phyloP scores from a whole-genome alignment of 2,797 vertebrate genomes.

The Trematomus bernacchii region DNA sequence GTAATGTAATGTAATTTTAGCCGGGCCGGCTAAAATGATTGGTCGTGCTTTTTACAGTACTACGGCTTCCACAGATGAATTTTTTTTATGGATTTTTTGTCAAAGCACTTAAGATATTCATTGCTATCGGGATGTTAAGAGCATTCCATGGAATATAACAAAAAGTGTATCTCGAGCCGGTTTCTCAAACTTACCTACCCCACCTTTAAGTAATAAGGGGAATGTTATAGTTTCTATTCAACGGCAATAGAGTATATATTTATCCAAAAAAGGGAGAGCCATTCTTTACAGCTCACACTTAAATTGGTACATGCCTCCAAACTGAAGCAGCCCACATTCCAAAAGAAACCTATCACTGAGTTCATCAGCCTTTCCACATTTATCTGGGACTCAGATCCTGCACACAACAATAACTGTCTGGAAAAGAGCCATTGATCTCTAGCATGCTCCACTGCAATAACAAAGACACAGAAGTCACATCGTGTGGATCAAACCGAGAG shows the following conservation, averaged over 20 bases:
- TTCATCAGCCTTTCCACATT: constrained; percentile 33
- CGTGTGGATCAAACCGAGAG: constrained; percentile 44
- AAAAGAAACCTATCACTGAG: constrained; percentile 25
- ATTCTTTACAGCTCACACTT: not conserved
- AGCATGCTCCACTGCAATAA: constrained; percentile 34
- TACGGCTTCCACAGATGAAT: too few species aligned
- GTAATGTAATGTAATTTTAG: too few species aligned
- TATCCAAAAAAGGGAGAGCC: not conserved
- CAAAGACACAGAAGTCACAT: constrained; percentile 44
- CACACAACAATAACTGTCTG: constrained; percentile 32
- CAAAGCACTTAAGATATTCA: too few species aligned
- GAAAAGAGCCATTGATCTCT: constrained; percentile 59
- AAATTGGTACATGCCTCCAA: not conserved
- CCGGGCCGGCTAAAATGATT: too few species aligned
- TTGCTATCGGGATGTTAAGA: too few species aligned
- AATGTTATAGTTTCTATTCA: too few species aligned
- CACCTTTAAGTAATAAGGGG: too few species aligned
- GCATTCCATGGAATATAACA: too few species aligned
- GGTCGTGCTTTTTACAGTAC: too few species aligned
- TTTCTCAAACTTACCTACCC: too few species aligned
- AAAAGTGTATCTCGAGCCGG: too few species aligned
- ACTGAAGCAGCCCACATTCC: constrained; percentile 17
- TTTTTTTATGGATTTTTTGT: too few species aligned
- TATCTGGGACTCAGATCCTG: constrained; percentile 44
- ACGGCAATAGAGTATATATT: not conserved